Base-by-base conservation (phyloP, 2,797 vertebrate species). In the Rousettus madagascariensis region DNA sequence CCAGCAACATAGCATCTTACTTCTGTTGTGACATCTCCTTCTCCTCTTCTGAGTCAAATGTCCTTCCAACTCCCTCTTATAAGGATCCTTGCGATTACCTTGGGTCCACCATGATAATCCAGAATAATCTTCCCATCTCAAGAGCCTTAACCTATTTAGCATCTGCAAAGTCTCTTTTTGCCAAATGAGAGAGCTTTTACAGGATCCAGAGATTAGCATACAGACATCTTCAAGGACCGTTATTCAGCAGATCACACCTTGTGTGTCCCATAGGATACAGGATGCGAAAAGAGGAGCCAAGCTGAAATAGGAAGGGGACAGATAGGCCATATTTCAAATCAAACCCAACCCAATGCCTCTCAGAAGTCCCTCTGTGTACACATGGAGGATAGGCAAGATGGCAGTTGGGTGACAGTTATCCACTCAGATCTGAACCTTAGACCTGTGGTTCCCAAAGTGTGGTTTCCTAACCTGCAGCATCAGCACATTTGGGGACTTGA, bases 191-290 rank as follows among this genome's bases (percentile, higher is more conserved):
- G 55, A 63, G 30, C 30, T 38, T 24, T 61, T 55, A 72, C 55
- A 57, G 55, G 36, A 79, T n/a, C 36, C 65, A 63, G 80, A 77
- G 46, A 55, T 65, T 1, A 79, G 30, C 36, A 26, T 8, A 3
- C 0, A 1, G 36, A 61, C 22, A 51, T 13, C 20, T 66, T 55
- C 2, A 0, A 41, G 75, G n/a, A 51, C 46, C 19, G 8, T n/a
- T 30, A 22, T 24, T 46, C 72, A 55, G 38, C 28, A 0, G 11
- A 43, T 2, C 15, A 3, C 4, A 30, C 1, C 0, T 5, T 1
- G 7, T 22, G 43, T n/a, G 26, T 9, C 2, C 38, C n/a, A 20
- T 6, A 6, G 24, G 28, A 24, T 17, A 6, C 36, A 20, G 41
- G 63, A 19, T 30, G 20, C 9, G 13, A 41, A 20, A 15, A 20